Evolutionary conservation across 1,140 invertebrate genomes (phyloP), one percentile per base, ranked within the genome.

Genomic region (Magallana ariakensis): DNA sequence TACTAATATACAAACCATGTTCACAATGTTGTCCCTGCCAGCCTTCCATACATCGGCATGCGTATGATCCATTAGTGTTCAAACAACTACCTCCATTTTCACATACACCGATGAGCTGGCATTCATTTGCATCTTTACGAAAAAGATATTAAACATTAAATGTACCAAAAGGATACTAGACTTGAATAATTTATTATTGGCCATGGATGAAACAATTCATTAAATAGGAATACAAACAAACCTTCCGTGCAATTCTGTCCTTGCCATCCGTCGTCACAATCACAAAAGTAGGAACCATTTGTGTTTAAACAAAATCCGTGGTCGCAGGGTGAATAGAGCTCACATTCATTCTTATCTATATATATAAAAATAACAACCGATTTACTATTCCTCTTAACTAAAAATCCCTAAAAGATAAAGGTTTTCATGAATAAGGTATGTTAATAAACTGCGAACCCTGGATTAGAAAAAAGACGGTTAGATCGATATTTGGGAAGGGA

Each of bases 1-100:
- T 7, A 66, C 22, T 19, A 7, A 19, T 22, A 70, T 26, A 33
- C 33, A 84, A 9, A 84, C 83, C 83, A 15, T 55, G 53, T 54
- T 82, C 80, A 54, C 80, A 82, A 82, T 82, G 80, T 55, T 16
- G 95, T 15, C 98, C 98, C 93, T 98, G 97, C 94, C 98, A 99
- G 0, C 98, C 98, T 85, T 96, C 96, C 0, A 97, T 96, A 93
- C 98, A 99, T 92, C 98, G 98, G 95, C 98, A 99, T 1, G 97
- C 97, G 95, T 97, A 99, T 9, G 88, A 87, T 56, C 89, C 90
- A 22, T 82, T 56, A 10, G 83, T 86, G 83, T 92, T 91, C 13
- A 89, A 89, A 88, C 93, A 93, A 10, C 87, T 89, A 4, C 91
- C 93, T 10, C 90, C 91, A 85, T 92, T 92, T 57, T 89, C 57